Base-by-base conservation (phyloP, 2,797 vertebrate species). In the Anas acuta region DNA sequence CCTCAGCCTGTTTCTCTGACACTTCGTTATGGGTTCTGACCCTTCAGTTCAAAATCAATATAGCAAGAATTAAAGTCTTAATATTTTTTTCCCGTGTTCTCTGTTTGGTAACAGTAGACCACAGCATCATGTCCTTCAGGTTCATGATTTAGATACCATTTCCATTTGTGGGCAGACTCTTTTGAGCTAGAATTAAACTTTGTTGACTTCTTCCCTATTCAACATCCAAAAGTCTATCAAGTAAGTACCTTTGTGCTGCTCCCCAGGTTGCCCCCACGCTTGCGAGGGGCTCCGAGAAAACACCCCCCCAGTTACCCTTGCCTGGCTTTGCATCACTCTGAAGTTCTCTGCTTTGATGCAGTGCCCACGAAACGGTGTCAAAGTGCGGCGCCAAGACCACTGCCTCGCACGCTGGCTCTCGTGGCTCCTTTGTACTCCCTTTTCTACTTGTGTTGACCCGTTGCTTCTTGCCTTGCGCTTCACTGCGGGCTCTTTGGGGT, bases 321-420 rank as follows among this genome's bases (percentile, higher is more conserved):
- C 73, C 94, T 80, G 49, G 53, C 69, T 91, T 84, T 80, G 61
- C 60, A 89, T 76, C 65, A 54, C 89, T 92, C 89, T 95, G 84
- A 95, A 93, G 87, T 93, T 95, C 77, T 87, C 73, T 84, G 47
- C 95, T 97, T 96, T 96, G 94, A 95, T 88, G 91, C 13, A 49
- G 76, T 53, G 82, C 95, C 91, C 79, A 89, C 58, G 86, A 66
- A 95, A 91, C 0, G 0, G 75, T 92, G 89, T 94, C 92, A 89
- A 89, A 93, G 87, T 56, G 92, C 84, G 87, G 72, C 33, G 91
- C 91, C 92, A 95, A 96, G 91, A 94, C 87, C 87, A 89, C 82
- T 91, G 92, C 84, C 72, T 94, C 0, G 0, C 87, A 93, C 8
- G 1, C 51, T 58, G 89, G 69, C 76, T 95, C 75, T 89, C n/a